Evolutionary conservation across 1,140 invertebrate species (phyloP), one percentile per base, ranked within the genome.

Genomic region (Papilio polyxenes): DNA sequence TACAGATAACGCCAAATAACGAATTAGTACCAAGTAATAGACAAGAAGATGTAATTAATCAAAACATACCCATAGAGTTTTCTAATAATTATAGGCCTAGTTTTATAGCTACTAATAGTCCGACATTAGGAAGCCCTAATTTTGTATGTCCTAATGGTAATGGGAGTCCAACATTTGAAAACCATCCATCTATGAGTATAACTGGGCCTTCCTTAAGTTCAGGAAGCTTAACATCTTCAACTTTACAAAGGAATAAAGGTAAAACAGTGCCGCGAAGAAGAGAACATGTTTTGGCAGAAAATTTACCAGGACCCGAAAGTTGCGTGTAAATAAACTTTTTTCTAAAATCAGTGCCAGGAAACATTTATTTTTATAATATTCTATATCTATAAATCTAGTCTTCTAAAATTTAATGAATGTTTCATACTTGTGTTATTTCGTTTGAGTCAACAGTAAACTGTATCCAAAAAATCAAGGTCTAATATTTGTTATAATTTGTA

Each of bases 111-210:
- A 87, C 89, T 75, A 91, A 91, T 84, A 93, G 93, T 82, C 93
- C 93, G 2, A 93, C 92, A 74, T 86, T 94, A 83, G 93, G 93
- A 17, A 94, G 92, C 82, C 93, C 93, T n/a, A 94, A 94, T 88
- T 94, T 94, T 83, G 93, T 94, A 13, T 93, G 92, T 78, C 92
- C 93, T 3, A 93, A 94, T 82, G 93, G 92, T 23, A 93, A 93
- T 76, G 74, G 91, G 9, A 88, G 88, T 17, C 91, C 92, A 11
- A 90, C 92, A 4, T 92, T 94, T 65, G 93, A 91, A 13, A 93
- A 92, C 82, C 92, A 93, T 48, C 13, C 77, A 82, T 91, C 87
- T 8, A 83, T 92, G 53, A 83, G 89, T 44, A 87, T 94, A 0
- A 93, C 86, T 82, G 92, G 92, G 2, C 93, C 92, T 15, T 91